phyloP scores from a whole-genome alignment of 2,888 invertebrate genomes.

The Selenia dentaria region DNA sequence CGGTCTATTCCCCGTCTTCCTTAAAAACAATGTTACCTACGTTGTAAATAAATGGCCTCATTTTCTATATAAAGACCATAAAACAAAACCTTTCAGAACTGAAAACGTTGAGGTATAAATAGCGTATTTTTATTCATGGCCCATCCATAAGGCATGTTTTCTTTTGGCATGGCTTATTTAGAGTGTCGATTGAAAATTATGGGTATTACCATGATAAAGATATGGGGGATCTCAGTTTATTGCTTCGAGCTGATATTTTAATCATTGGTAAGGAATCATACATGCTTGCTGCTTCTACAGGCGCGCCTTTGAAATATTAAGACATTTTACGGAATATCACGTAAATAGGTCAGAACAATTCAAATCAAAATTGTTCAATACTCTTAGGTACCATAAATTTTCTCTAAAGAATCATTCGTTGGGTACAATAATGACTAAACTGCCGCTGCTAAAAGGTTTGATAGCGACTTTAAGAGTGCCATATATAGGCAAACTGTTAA shows the following conservation, averaged over 20 bases:
- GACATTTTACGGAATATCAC: no score
- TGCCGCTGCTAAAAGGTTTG: no score
- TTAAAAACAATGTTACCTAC: constrained; percentile 36
- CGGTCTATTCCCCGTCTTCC: constrained; percentile 26
- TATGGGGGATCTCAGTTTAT: constrained; percentile 11
- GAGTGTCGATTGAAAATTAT: constrained; percentile 55
- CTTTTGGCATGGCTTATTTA: constrained; percentile 46
- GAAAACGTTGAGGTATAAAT: constrained; percentile 40
- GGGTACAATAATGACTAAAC: no score
- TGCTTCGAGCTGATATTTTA: constrained; percentile 30
- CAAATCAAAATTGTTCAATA: no score
- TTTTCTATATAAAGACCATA: constrained; percentile 38
- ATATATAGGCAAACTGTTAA: no score
- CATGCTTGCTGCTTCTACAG: no score
- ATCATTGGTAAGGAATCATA: constrained; percentile 20
- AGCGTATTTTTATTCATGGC: constrained; percentile 55
- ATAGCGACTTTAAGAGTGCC: no score
- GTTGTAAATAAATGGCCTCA: constrained; percentile 40
- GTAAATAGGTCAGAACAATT: no score
- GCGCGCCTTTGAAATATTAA: no score
- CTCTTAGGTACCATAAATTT: no score
- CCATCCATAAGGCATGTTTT: constrained; percentile 50
- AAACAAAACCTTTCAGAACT: constrained; percentile 40
- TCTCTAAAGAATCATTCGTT: no score
- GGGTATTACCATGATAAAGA: constrained; percentile 34